Percentiles rank a stretch among this genome's conserved stretches.
Evolutionary conservation across 1,140 invertebrate species (phyloP).

Genomic region (Diachasmimorpha longicaudata): DNA sequence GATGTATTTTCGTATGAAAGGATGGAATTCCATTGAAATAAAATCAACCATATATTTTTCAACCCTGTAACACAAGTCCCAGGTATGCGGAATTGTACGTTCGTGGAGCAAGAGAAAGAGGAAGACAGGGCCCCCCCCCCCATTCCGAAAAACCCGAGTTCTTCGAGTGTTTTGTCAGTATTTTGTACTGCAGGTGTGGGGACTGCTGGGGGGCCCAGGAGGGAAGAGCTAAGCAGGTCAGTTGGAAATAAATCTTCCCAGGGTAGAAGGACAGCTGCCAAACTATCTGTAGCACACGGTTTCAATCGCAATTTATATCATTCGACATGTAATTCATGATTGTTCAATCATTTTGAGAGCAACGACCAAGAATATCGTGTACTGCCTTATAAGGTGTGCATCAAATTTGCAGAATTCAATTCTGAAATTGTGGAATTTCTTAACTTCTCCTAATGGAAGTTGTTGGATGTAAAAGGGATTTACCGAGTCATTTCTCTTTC

Average conservation of each 20-base stretch:
- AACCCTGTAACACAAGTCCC: background rate
- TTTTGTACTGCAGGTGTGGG: background rate
- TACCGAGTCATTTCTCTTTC: background rate
- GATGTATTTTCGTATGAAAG: background rate
- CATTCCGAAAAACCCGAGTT: constrained; percentile 20
- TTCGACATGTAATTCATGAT: background rate
- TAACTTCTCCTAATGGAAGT: background rate
- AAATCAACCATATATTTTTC: background rate
- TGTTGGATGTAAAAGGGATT: background rate
- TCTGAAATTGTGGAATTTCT: background rate
- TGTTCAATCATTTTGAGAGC: background rate
- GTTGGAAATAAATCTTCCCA: constrained; percentile 46
- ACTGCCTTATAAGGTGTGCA: too few species aligned
- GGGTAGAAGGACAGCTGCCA: constrained; percentile 46
- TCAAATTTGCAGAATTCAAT: background rate
- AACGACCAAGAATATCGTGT: too few species aligned
- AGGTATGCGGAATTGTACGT: constrained; percentile 15
- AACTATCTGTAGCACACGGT: constrained; percentile 30
- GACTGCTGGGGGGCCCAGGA: constrained; percentile 18
- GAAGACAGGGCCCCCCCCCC: too few species aligned
- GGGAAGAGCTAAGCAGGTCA: constrained; percentile 48
- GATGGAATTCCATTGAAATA: background rate
- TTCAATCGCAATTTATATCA: background rate
- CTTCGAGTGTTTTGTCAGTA: background rate
- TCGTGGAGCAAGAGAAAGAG: constrained; percentile 6